phyloP scores from a whole-genome alignment of 2,113 vertebrate genomes.

The Onychostruthus taczanowskii region DNA sequence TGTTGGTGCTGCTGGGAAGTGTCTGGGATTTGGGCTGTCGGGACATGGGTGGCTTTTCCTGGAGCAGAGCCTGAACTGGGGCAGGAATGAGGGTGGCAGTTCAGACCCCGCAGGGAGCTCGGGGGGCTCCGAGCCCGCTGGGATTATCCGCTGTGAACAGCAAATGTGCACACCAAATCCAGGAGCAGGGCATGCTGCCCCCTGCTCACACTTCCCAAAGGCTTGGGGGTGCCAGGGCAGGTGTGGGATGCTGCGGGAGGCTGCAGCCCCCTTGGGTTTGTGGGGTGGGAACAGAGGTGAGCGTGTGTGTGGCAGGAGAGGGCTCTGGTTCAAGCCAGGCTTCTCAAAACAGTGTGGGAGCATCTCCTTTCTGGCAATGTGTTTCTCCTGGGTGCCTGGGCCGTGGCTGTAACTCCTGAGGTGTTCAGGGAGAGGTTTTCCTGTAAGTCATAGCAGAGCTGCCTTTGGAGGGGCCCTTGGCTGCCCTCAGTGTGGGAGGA shows the following conservation, averaged over 20 bases:
- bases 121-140: not conserved
- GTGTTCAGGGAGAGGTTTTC: not conserved
- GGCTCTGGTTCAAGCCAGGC: not conserved
- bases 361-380: not conserved
- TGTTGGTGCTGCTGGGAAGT: not conserved
- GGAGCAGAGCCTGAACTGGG: not conserved
- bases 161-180: not conserved
- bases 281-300: accelerated
- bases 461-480: not conserved
- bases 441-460: not conserved
- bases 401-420: not conserved
- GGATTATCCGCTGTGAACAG: not conserved
- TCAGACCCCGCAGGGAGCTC: not conserved
- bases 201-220: not conserved
- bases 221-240: accelerated
- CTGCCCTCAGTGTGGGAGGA: not conserved
- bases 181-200: not conserved
- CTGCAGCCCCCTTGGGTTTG: not conserved
- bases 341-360: not conserved
- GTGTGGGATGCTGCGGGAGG: not conserved
- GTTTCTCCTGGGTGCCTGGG: not conserved
- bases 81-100: not conserved
- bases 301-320: not conserved
- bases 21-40: not conserved
- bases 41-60: not conserved